Evolutionary conservation across 2,888 invertebrate genomes (phyloP), one percentile per base, ranked within the genome.

Genomic region (Criorhina ranunculi): DNA sequence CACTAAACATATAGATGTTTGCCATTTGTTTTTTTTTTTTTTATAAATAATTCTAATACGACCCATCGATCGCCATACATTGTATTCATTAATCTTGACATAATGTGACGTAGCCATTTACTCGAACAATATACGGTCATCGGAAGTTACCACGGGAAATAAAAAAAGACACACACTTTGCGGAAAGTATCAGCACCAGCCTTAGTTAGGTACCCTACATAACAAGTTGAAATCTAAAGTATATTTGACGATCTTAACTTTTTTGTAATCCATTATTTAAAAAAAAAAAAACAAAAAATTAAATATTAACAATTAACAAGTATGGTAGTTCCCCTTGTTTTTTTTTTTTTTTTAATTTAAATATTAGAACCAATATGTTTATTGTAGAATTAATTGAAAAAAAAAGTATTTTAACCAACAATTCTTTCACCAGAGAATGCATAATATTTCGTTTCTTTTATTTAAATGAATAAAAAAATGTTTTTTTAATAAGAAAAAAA

Each of bases 41-140:
- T 37, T 9, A 62, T 64, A 35, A 35, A 24, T 72, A 66, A 66
- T 46, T 82, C 59, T 66, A 60, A 72, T 67, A 33, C 57, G 66
- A 83, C 83, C 83, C 83, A 83, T 73, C 83, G 83, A 79, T 83
- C 79, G 83, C 83, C 83, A 83, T 83, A 83, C 81, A 64, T 70
- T 75, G 51, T 73, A 53, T 73, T 78, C 66, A 82, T 64, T 51
- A 46, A 33, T 55, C 42, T 40, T 75, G 51, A 24, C 31, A 7
- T 51, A n/a, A 51, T 42, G 51, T 72, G 57, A 66, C 59, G 67
- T 67, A 77, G 69, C 70, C 60, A 77, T 70, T 77, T 3, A 77
- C 46, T 35, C 35, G 33, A 51, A 3, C 31, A 51, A n/a, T n/a
- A 24, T 31, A 29, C 8, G 64, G 55, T 55, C 73, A 81, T 66